These are phyloP conservation scores for Malthinus seriepunctatus DNA, from an alignment of 2,888 invertebrate genomes.

Conservation along the genomic window DNA sequence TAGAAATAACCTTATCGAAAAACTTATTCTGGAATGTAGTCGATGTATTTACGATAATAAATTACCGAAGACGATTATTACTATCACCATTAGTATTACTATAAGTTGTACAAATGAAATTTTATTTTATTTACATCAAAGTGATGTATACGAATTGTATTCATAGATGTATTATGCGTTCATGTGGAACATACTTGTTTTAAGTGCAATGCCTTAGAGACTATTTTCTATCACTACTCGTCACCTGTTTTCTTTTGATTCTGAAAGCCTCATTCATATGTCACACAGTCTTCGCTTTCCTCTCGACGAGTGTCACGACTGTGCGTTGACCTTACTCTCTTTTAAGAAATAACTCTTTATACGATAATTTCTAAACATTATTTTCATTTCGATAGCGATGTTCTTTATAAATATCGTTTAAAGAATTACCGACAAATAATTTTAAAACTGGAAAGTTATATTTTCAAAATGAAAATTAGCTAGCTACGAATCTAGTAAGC, in stretches of 20 bases:
- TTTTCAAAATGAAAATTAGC: too few species aligned
- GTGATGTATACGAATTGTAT: not conserved
- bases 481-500: too few species aligned
- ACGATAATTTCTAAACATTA: conserved; percentile 1
- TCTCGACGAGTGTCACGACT: conserved; percentile 18
- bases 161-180: conserved; percentile 15
- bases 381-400: too few species aligned
- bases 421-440: too few species aligned
- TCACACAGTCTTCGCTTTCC: conserved; percentile 16
- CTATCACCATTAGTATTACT: too few species aligned
- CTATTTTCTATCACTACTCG: conserved; percentile 13
- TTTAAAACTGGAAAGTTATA: too few species aligned
- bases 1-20: conserved; percentile 3
- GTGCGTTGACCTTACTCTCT: conserved; percentile 20
- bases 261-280: conserved; percentile 22
- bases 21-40: conserved; percentile 5
- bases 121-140: too few species aligned
- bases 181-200: conserved; percentile 20
- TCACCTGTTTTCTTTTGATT: conserved; percentile 21
- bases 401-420: too few species aligned
- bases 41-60: conserved; percentile 3
- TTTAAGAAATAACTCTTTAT: too few species aligned
- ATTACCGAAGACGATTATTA: not conserved
- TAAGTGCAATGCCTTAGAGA: conserved; percentile 14
- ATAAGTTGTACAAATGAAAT: too few species aligned